Evolutionary conservation across 2,797 vertebrate genomes (phyloP).

Genomic region (Chelonia mydas): DNA sequence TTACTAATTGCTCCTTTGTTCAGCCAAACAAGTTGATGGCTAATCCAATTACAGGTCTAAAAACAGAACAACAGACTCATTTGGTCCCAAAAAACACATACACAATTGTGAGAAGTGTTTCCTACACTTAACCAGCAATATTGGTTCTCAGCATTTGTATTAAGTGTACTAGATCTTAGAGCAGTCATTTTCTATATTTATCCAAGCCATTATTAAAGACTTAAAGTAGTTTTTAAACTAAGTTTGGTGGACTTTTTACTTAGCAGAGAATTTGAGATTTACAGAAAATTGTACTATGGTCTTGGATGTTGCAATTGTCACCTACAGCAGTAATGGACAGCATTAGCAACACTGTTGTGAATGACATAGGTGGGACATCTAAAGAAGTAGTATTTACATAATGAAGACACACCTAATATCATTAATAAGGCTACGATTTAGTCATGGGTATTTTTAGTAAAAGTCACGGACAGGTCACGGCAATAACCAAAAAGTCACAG

Average conservation of each 20-base stretch:
- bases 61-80: conserved; percentile 50
- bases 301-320: not conserved
- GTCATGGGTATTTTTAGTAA: too few species aligned
- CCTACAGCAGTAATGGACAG: not conserved
- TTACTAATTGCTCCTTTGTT: conserved; percentile 57
- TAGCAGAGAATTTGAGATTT: not conserved
- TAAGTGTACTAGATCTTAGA: conserved; percentile 23
- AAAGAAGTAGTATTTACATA: not conserved
- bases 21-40: conserved; percentile 40
- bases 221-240: conserved; percentile 15
- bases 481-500: too few species aligned
- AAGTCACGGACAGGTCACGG: too few species aligned
- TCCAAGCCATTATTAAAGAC: conserved; percentile 28
- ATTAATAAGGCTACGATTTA: too few species aligned
- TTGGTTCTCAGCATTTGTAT: conserved; percentile 41
- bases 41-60: conserved; percentile 57
- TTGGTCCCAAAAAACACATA: conserved; percentile 43
- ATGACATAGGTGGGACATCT: too few species aligned
- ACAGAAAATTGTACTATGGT: not conserved
- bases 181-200: conserved; percentile 35
- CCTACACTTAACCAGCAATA: conserved; percentile 54
- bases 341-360: not conserved
- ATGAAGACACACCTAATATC: not conserved
- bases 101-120: conserved; percentile 45
- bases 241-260: conserved; percentile 7